Percentiles rank a stretch among this genome's conserved stretches.
phyloP scores from a whole-genome alignment of 2,797 vertebrate species.

The Argya squamiceps region DNA sequence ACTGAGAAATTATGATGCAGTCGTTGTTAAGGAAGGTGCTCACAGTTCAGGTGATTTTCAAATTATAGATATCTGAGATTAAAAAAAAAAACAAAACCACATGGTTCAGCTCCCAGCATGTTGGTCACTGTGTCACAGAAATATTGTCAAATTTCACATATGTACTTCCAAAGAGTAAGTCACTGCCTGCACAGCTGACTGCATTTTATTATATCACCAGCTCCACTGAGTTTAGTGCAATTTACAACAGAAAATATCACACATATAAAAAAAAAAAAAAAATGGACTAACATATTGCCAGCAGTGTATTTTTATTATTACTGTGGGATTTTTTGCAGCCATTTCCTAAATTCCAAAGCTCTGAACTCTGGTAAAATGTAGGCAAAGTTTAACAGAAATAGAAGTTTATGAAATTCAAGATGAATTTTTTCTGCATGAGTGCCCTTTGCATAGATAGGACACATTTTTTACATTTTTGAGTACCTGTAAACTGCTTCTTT shows the following conservation, averaged over 20 bases:
- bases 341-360: neutral
- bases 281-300: neutral
- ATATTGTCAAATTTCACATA: neutral
- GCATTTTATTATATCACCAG: neutral
- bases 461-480: neutral
- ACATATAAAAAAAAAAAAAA: neutral
- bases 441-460: neutral
- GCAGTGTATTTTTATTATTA: neutral
- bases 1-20: neutral
- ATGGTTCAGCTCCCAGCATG: neutral
- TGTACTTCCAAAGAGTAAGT: neutral
- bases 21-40: neutral
- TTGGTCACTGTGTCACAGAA: neutral
- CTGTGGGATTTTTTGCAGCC: rapidly evolving
- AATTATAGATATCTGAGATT: neutral
- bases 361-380: neutral
- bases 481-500: neutral
- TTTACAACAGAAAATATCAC: neutral
- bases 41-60: neutral
- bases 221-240: neutral
- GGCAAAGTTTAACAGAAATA: neutral
- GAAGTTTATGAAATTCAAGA: neutral
- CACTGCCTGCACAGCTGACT: neutral
- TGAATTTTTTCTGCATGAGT: neutral
- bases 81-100: neutral